Evolutionary conservation across 2,888 invertebrate species (phyloP), one percentile per base, ranked within the genome.

Genomic region (Chaetogeoica ovagalla): DNA sequence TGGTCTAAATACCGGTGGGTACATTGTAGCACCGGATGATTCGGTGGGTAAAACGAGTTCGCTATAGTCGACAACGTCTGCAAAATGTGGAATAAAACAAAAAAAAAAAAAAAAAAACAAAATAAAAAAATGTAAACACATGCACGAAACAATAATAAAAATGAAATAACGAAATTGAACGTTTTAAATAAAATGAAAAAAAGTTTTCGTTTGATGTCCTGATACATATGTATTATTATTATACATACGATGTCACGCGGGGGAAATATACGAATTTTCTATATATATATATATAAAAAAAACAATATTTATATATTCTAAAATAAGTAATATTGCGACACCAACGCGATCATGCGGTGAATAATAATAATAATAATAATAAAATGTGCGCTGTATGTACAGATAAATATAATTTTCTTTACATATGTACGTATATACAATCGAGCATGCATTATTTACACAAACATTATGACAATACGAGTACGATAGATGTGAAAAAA

Each of bases 31-130:
- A 86, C 92, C 92, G 85, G 90, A 89, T 84, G 91, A 90, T 89
- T 93, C 92, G 86, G 91, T 92, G 85, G 93, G 92, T 88, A 92
- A 91, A 87, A 90, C 89, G 87, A 91, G 89, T 87, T 90, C 89
- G 88, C 90, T 90, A 89, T 90, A 91, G 89, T 91, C 90, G 89
- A 89, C 89, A 86, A 91, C 89, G 89, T 91, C 91, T 91, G 91
- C 86, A 91, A 91, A 87, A 86, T 87, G 86, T 82, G 69, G 83
- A 83, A 81, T 82, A 81, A 81, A 83, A 81, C 82, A 79, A 84
- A 83, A 81, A n/a, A 30, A 30, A 30, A 30, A 30, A 30, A 30
- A 30, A 30, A 30, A 30, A 30, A 30, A 30, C 30, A 30, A 30
- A 30, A 30, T 30, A 30, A 30, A 30, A n/a, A 30, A 30, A 30